Percentiles rank a stretch among this genome's conserved stretches.
Evolutionary conservation across 2,888 invertebrate species (phyloP).

Genomic region (Rhamnusium bicolor): DNA sequence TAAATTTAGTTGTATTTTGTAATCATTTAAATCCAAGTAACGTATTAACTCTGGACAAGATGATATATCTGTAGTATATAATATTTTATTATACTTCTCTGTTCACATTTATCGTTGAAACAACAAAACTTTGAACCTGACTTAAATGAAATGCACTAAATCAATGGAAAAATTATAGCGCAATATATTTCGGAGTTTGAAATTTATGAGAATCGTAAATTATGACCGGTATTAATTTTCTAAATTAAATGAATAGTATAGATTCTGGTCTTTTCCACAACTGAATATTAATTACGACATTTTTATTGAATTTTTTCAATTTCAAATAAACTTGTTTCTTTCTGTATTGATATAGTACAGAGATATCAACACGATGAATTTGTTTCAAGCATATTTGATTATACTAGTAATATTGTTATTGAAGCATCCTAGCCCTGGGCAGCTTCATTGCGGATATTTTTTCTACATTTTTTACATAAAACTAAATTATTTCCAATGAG

Average conservation of each 20-base stretch:
- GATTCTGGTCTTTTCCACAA: constrained; percentile 40
- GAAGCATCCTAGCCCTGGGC: too few relatives aligned
- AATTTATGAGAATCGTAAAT: constrained; percentile 47
- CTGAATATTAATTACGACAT: constrained; percentile 44
- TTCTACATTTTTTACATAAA: too few relatives aligned
- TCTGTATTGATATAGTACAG: neutral
- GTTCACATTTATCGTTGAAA: constrained; percentile 17
- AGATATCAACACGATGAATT: too few relatives aligned
- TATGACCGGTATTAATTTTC: constrained; percentile 46
- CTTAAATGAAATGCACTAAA: constrained; percentile 38
- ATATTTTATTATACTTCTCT: neutral
- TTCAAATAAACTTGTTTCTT: constrained; percentile 16
- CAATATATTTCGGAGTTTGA: constrained; percentile 39
- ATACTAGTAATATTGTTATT: too few relatives aligned
- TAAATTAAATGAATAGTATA: constrained; percentile 47
- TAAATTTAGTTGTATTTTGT: too few relatives aligned
- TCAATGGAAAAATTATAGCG: constrained; percentile 47
- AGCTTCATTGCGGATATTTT: too few relatives aligned
- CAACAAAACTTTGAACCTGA: constrained; percentile 31
- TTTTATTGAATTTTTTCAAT: constrained; percentile 39
- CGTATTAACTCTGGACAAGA: too few relatives aligned
- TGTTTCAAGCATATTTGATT: too few relatives aligned
- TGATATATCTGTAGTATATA: too few relatives aligned
- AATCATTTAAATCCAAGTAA: too few relatives aligned
- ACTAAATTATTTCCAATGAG: too few relatives aligned